Base-by-base conservation (phyloP, 2,797 vertebrate genomes). In the Hydrolagus colliei region DNA sequence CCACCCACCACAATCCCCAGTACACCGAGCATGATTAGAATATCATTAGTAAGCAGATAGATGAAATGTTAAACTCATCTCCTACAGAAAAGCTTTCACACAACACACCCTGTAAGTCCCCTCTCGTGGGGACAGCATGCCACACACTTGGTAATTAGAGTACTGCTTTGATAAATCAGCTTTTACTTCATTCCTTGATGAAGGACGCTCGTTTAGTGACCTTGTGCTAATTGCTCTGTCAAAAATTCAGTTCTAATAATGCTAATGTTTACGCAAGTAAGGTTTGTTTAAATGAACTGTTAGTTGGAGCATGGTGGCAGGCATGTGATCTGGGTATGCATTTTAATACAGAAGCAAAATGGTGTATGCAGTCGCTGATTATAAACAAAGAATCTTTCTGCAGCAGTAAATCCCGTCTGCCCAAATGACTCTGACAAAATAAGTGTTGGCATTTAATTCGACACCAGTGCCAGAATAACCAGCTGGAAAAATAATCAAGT, bases 171-270 rank as follows among this genome's bases (percentile, higher is more conserved):
- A 67, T 35, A 41, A 82, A 82, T 67, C 35, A 27, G 63, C 35
- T 65, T 63, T 22, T 62, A 20, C 9, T 67, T 32, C 27, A 32
- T 80, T 80, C 14, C 18, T 16, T 35, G 22, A 65, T 80, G 8
- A 82, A 80, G 14, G n/a, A 67, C 32, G 7, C 16, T 67, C 27
- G 27, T 68, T 68, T 68, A 35, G 68, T 80, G 16, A 32, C 14
- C 22, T 78, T 63, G 27, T 32, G 22, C 61, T 82, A 68, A 82
- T 35, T 82, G 20, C 16, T 35, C 14, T 8, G 27, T 84, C 65
- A 71, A 84, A 84, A 35, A 68, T 67, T 41, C 27, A 82, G 41
- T 63, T 12, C 16, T 67, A 84, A 84, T 41, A 52, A n/a, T 84
- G 35, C 41, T 68, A 27, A 41, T 18, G 2, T 41, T 82, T 82